These are phyloP conservation scores for Chymomyza fuscimana DNA, from an alignment of 2,888 invertebrate species.

Conservation along the genomic window DNA sequence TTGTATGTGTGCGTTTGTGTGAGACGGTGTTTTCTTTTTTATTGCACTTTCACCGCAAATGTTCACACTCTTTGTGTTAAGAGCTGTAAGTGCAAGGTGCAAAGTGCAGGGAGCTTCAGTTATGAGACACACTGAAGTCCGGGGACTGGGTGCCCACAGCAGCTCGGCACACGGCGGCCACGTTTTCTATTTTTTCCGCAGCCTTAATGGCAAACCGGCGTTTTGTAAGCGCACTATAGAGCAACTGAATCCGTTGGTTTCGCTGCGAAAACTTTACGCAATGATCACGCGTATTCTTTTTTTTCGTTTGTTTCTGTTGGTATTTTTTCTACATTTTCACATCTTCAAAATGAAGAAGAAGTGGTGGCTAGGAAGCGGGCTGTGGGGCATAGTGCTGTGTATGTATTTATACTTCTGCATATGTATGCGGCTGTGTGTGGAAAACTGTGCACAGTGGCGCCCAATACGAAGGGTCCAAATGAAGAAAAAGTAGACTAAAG, in stretches of 20 bases:
- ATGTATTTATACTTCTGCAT: slow-evolving; percentile 11
- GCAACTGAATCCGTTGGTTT: slow-evolving; percentile 56
- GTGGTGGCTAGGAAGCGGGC: slow-evolving; percentile 11
- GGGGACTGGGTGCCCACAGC: slow-evolving; percentile 8
- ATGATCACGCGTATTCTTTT: slow-evolving; percentile 60
- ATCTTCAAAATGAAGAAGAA: slow-evolving; percentile 35
- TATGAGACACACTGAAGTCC: background rate
- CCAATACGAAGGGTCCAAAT: slow-evolving; percentile 28
- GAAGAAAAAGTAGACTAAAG: background rate
- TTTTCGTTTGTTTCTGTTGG: slow-evolving; percentile 23
- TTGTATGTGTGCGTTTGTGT: background rate
- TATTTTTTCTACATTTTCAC: slow-evolving; percentile 68
- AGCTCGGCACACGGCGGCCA: slow-evolving; percentile 16
- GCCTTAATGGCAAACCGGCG: slow-evolving; percentile 64
- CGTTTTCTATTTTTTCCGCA: slow-evolving; percentile 41
- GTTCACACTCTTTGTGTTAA: slow-evolving; percentile 14
- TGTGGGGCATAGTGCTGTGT: background rate
- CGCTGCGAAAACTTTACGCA: slow-evolving; percentile 59
- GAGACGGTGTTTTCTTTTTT: slow-evolving; percentile 8
- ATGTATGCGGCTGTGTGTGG: slow-evolving; percentile 27
- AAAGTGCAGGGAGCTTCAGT: background rate
- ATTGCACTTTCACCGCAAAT: slow-evolving; percentile 30
- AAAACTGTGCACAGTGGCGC: slow-evolving; percentile 25
- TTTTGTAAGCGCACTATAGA: slow-evolving; percentile 67
- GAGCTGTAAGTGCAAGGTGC: slow-evolving; percentile 15